Conservation (phyloP, 2,888 invertebrate genomes). For the Heliconius charithonia region DNA sequence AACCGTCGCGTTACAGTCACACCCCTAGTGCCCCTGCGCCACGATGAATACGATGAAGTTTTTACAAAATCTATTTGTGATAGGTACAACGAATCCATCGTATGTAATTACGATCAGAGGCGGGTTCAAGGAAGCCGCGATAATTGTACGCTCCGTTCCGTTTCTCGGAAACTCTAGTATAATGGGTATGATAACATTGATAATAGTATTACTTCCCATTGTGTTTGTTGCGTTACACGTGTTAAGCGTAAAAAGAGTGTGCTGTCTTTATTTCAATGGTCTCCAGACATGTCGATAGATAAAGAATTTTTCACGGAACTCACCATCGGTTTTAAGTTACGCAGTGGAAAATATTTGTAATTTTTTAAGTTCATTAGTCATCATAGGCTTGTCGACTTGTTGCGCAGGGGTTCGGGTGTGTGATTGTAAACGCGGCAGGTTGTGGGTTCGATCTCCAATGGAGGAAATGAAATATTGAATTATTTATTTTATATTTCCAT, state of each 20-base stretch:
- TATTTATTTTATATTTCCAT: too few species aligned
- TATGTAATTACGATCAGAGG: conserved; percentile 62
- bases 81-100: conserved; percentile 38
- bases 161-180: conserved; percentile 70
- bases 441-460: too few species aligned
- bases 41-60: background rate
- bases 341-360: conserved; percentile 6
- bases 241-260: conserved; percentile 34
- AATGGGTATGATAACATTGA: conserved; percentile 70
- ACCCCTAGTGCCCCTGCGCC: too few species aligned
- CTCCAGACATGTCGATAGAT: conserved; percentile 17
- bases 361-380: background rate
- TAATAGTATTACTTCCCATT: conserved; percentile 68
- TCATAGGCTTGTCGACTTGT: too few species aligned
- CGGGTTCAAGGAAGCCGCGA: conserved; percentile 70
- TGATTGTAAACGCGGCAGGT: too few species aligned
- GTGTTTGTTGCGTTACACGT: conserved; percentile 40
- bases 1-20: too few species aligned
- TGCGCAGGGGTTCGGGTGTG: too few species aligned
- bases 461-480: too few species aligned
- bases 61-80: conserved; percentile 35
- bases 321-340: conserved; percentile 4
- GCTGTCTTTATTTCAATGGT: background rate
- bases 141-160: conserved; percentile 67
- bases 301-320: conserved; percentile 16